phyloP scores from a whole-genome alignment of 1,140 invertebrate genomes.

The Leptopilina clavipes region DNA sequence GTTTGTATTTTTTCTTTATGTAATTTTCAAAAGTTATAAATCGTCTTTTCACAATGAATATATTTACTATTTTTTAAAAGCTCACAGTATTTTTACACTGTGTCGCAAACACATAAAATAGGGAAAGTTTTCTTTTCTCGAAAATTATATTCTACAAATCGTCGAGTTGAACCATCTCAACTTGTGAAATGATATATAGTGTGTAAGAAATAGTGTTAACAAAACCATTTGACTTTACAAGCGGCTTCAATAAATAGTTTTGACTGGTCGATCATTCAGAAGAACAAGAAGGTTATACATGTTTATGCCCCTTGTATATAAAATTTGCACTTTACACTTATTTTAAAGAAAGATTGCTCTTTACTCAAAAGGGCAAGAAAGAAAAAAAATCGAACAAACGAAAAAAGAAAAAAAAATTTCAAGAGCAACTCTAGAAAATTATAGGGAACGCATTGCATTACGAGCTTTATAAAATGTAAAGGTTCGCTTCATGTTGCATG shows the following conservation, averaged over 20 bases:
- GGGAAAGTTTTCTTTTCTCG: not conserved
- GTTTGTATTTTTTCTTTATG: no score
- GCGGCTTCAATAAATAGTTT: conserved; percentile 38
- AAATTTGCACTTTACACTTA: conserved; percentile 35
- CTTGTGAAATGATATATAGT: conserved; percentile 18
- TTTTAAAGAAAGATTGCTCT: conserved; percentile 47
- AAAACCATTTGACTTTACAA: conserved; percentile 31
- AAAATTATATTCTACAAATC: conserved; percentile 20
- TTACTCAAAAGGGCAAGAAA: conserved; percentile 46
- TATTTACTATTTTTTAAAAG: not conserved
- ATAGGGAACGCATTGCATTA: conserved; percentile 58
- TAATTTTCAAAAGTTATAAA: no score
- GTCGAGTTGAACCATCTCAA: not conserved
- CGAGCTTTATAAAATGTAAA: conserved; percentile 60
- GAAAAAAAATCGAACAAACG: no score
- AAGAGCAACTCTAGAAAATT: conserved; percentile 59
- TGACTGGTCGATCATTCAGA: conserved; percentile 51
- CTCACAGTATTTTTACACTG: not conserved
- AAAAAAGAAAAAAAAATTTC: conserved; percentile 46
- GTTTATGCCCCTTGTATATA: conserved; percentile 38
- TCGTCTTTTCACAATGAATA: no score
- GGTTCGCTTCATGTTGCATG: conserved; percentile 48
- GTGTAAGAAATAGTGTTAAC: not conserved
- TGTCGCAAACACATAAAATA: not conserved
- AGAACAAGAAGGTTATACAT: conserved; percentile 40